A percentile compares a stretch with the other conserved stretches of the same genome.
Evolutionary conservation across 2,888 invertebrate species (phyloP).

Genomic region (Chrysomela aeneicollis): DNA sequence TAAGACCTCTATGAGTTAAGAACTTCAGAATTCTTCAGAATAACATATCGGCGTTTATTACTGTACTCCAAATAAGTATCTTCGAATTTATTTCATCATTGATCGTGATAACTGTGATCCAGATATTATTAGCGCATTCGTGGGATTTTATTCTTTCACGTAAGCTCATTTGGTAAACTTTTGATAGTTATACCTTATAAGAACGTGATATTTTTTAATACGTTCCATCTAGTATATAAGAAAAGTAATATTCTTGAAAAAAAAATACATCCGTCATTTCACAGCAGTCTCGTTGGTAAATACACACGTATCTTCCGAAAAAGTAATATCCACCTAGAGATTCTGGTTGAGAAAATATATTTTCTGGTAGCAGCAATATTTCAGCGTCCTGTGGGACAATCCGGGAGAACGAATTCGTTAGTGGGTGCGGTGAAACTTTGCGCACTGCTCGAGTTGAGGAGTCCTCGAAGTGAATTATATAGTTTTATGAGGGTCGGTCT

Average conservation of each 20-base stretch:
- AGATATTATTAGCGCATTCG: no score
- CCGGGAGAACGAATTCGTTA: not conserved
- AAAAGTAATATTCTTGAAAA: not conserved
- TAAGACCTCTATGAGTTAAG: no score
- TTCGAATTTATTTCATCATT: no score
- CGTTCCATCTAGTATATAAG: no score
- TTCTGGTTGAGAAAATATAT: not conserved
- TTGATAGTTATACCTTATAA: no score
- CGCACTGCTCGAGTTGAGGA: not conserved
- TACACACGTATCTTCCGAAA: not conserved
- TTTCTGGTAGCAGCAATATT: not conserved
- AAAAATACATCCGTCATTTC: not conserved
- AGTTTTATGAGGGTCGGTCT: not conserved
- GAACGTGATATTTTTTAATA: no score
- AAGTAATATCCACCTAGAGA: slow-evolving; percentile 1
- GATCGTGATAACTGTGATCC: no score
- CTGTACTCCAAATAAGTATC: no score
- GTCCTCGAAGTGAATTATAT: not conserved
- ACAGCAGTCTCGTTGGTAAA: not conserved
- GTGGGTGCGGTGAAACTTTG: not conserved
- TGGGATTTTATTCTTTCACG: no score
- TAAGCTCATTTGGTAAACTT: no score
- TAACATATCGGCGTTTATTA: no score
- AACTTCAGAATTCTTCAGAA: no score
- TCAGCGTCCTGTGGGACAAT: not conserved